Evolutionary conservation across 2,888 invertebrate genomes (phyloP).

Genomic region (Actias luna): DNA sequence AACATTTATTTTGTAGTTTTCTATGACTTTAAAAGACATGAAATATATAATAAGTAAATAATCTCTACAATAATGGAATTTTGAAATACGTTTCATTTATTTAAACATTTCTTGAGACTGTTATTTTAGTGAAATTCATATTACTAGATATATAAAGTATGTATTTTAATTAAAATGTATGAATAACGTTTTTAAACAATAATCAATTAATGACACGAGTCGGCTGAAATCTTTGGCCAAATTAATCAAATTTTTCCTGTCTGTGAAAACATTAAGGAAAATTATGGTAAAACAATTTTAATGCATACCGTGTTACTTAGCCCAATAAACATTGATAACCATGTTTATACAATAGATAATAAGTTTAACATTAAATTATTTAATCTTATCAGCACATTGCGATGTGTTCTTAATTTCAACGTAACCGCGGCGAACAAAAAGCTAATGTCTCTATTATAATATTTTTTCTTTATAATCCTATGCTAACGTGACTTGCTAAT

Average conservation of each 20-base stretch:
- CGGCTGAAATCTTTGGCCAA: constrained; percentile 8
- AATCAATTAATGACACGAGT: background rate
- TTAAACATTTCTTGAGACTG: background rate
- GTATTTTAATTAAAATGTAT: background rate
- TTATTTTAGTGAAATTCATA: too few relatives aligned
- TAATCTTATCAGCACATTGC: constrained; percentile 42
- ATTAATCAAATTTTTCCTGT: constrained; percentile 15
- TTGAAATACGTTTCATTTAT: background rate
- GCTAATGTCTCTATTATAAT: background rate
- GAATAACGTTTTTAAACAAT: background rate
- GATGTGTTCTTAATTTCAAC: constrained; percentile 6
- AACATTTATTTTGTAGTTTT: too few relatives aligned
- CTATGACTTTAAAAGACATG: too few relatives aligned
- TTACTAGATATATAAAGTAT: too few relatives aligned
- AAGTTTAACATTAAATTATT: constrained; percentile 35
- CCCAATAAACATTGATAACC: constrained; percentile 35
- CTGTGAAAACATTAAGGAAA: constrained; percentile 27
- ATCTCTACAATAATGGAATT: background rate
- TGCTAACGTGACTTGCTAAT: background rate
- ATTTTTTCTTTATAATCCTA: background rate
- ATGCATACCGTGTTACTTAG: constrained; percentile 28
- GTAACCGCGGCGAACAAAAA: constrained; percentile 2
- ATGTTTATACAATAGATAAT: constrained; percentile 42
- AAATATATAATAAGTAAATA: too few relatives aligned
- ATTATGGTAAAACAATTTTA: constrained; percentile 31